Percentiles rank a stretch among this genome's conserved stretches.
These are phyloP conservation scores for Bedellia somnulentella DNA, from an alignment of 2,888 invertebrate species.

Conservation along the genomic window DNA sequence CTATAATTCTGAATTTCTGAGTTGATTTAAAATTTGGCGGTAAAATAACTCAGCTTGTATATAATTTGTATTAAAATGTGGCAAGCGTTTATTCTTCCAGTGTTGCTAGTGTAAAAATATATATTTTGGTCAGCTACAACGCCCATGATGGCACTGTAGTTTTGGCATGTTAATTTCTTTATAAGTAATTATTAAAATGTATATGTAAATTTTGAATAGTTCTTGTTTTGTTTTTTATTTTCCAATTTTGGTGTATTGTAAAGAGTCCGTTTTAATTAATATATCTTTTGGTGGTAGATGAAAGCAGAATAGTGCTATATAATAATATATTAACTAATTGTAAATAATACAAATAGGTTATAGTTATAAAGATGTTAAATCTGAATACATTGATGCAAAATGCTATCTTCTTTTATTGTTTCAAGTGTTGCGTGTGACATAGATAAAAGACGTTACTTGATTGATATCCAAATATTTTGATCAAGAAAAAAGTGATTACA, in stretches of 20 bases:
- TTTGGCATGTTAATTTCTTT: conserved; percentile 18
- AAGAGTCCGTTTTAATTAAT: conserved; percentile 26
- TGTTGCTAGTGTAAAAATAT: conserved; percentile 19
- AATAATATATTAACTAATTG: conserved; percentile 35
- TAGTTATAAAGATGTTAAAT: conserved; percentile 49
- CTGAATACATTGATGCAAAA: conserved; percentile 42
- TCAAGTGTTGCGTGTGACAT: no score
- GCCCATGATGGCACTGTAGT: conserved; percentile 22
- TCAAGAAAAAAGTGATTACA: no score
- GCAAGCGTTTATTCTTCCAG: conserved; percentile 4
- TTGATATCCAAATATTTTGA: no score
- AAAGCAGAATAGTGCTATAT: conserved; percentile 21
- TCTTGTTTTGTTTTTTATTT: conserved; percentile 25
- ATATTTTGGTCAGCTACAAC: conserved; percentile 21
- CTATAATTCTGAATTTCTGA: no score
- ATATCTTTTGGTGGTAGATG: conserved; percentile 16
- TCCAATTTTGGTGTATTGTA: conserved; percentile 30
- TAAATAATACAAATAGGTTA: conserved; percentile 53
- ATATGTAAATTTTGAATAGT: conserved; percentile 54
- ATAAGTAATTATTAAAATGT: conserved; percentile 40
- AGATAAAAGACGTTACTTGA: no score
- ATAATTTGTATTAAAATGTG: no score
- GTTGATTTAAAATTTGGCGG: no score
- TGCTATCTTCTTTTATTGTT: conserved; percentile 24
- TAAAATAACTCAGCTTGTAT: no score